These are phyloP conservation scores for Crotophaga sulcirostris DNA, from an alignment of 2,113 vertebrate species.

Conservation along the genomic window DNA sequence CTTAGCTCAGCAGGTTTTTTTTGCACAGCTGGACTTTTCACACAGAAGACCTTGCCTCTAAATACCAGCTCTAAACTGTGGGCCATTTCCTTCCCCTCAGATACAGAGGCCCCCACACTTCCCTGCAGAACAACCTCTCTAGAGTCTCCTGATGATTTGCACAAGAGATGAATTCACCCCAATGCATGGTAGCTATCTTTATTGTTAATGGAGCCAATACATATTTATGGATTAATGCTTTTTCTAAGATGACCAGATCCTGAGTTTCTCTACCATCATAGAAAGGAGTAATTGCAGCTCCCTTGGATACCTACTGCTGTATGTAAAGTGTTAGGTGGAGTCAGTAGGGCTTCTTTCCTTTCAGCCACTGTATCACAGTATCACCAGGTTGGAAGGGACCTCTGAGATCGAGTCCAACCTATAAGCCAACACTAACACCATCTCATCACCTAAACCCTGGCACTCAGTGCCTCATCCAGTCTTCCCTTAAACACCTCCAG, in stretches of 20 bases:
- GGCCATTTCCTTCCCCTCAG: not conserved
- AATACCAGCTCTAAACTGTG: not conserved
- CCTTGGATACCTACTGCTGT: not conserved
- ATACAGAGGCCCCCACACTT: not conserved
- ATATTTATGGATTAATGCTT: not conserved
- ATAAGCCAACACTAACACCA: no score
- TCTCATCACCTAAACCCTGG: no score
- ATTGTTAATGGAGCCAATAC: not conserved
- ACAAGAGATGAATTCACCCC: not conserved
- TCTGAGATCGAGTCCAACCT: no score
- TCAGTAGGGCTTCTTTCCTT: not conserved
- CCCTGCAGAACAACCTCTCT: not conserved
- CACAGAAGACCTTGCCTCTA: not conserved
- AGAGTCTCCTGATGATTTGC: not conserved
- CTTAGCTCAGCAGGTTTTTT: not conserved
- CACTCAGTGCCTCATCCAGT: no score
- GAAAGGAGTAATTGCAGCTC: not conserved
- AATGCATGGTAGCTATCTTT: not conserved
- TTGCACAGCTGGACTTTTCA: not conserved
- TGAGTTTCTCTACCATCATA: not conserved
- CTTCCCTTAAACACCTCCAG: no score
- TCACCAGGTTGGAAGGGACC: no score
- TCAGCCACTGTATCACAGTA: no score
- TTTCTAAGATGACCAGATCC: not conserved
- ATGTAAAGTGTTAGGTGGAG: rapidly evolving